Percentiles rank a stretch among this genome's conserved stretches.
Evolutionary conservation across 2,797 vertebrate species (phyloP).

Genomic region (Prunella strophiata): DNA sequence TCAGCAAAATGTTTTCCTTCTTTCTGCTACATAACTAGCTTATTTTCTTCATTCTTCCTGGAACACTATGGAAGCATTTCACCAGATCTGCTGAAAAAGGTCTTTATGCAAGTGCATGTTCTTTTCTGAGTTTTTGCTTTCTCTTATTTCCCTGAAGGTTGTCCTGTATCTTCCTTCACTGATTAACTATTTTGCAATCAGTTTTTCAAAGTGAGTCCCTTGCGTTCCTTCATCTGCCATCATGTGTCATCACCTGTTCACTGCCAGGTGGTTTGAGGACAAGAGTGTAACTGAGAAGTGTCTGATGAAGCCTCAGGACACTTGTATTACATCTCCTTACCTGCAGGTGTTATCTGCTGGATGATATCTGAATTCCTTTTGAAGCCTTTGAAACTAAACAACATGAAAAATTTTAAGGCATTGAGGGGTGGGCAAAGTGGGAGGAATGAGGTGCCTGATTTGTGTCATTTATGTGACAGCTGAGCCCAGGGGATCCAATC

Average conservation of each 20-base stretch:
- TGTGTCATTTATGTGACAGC: not conserved
- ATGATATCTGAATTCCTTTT: not conserved
- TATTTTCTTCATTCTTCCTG: not conserved
- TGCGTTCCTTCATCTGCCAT: not conserved
- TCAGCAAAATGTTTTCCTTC: not conserved
- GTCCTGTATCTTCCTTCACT: not conserved
- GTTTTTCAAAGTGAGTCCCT: not conserved
- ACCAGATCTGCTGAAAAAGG: not conserved
- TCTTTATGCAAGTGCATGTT: not conserved
- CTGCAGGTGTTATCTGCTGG: not conserved
- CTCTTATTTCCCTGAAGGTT: not conserved
- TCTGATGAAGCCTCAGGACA: not conserved
- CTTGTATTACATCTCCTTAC: not conserved
- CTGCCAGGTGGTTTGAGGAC: not conserved
- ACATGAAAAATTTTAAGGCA: not conserved
- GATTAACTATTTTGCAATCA: not conserved
- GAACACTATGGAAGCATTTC: not conserved
- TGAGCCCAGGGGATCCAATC: not conserved
- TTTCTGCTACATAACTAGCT: not conserved
- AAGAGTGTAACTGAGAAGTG: not conserved
- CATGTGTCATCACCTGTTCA: not conserved
- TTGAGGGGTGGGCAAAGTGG: accelerated
- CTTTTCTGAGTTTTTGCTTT: not conserved
- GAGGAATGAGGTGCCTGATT: not conserved
- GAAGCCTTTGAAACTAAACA: not conserved